Base-by-base conservation (phyloP, 2,888 invertebrate genomes). In the Neria commutata region DNA sequence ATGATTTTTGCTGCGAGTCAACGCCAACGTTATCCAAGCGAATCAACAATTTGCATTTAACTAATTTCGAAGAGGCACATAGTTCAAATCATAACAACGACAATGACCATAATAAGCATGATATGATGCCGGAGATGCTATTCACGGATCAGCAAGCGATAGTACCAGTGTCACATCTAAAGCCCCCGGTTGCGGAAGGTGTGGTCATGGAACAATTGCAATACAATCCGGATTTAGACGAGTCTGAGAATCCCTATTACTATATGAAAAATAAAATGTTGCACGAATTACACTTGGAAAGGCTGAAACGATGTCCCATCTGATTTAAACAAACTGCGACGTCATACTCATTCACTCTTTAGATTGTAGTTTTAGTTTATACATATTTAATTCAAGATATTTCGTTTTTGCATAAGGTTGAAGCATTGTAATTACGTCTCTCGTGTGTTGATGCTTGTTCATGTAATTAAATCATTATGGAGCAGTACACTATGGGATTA, bases 21-120 rank as follows among this genome's bases (percentile, higher is more conserved):
- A n/a, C n/a, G n/a, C n/a, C n/a, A n/a, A n/a, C n/a, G n/a, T 82
- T 95, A 54, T 94, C 94, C 14, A 95, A 95, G 81, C 86, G 94
- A 74, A 94, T 95, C 71, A 94, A 94, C 79, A 94, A 94, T 83
- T 85, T 95, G 53, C 93, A 94, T 75, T 88, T 93, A 70, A 91
- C 17, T 6, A 42, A 90, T 77, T 49, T 60, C 42, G 62, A 58
- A 2, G 54, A 61, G 14, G 21, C 53, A n/a, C n/a, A n/a, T n/a
- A n/a, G n/a, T n/a, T n/a, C n/a, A n/a, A n/a, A n/a, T n/a, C n/a
- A n/a, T n/a, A n/a, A n/a, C n/a, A n/a, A n/a, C n/a, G n/a, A n/a
- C n/a, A n/a, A n/a, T n/a, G n/a, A n/a, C 29, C 67, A 17, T 60
- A 65, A 48, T 19, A 14, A 10, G 11, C 64, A 52, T 46, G 52